Evolutionary conservation across 2,888 invertebrate genomes (phyloP).

Genomic region (Malacosoma neustria): DNA sequence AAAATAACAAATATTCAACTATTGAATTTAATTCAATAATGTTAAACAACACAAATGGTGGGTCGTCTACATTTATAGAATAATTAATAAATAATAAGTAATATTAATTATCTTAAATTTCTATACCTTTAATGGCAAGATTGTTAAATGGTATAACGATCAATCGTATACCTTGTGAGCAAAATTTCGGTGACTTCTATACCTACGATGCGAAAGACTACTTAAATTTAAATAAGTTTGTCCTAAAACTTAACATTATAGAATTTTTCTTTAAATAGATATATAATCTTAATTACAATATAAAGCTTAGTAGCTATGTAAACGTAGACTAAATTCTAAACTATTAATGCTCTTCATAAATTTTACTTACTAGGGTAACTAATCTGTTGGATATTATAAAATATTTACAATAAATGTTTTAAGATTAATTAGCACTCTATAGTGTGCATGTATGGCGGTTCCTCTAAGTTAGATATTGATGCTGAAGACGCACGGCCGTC

Average conservation of each 20-base stretch:
- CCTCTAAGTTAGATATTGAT: conserved; percentile 46
- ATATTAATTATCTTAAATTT: neutral
- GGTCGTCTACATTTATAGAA: conserved; percentile 5
- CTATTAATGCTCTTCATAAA: no score
- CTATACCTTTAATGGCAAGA: neutral
- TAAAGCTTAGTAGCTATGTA: no score
- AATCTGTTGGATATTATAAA: no score
- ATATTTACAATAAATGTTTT: conserved; percentile 5
- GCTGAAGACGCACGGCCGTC: conserved; percentile 48
- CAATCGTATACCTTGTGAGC: conserved; percentile 20
- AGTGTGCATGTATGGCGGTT: conserved; percentile 47
- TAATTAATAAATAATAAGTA: conserved; percentile 1
- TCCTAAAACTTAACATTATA: no score
- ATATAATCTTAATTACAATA: no score
- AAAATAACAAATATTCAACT: neutral
- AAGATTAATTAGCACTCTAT: conserved; percentile 41
- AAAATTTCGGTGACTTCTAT: conserved; percentile 33
- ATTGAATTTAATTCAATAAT: neutral
- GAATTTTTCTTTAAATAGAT: no score
- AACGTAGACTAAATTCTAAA: neutral
- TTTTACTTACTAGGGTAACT: no score
- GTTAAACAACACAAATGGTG: conserved; percentile 10
- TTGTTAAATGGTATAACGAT: neutral
- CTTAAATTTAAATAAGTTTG: no score
- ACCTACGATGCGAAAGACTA: no score